A percentile compares a stretch with the other conserved stretches of the same genome.
Evolutionary conservation across 2,888 invertebrate species (phyloP).

Genomic region (Fissipunctia ypsillon): DNA sequence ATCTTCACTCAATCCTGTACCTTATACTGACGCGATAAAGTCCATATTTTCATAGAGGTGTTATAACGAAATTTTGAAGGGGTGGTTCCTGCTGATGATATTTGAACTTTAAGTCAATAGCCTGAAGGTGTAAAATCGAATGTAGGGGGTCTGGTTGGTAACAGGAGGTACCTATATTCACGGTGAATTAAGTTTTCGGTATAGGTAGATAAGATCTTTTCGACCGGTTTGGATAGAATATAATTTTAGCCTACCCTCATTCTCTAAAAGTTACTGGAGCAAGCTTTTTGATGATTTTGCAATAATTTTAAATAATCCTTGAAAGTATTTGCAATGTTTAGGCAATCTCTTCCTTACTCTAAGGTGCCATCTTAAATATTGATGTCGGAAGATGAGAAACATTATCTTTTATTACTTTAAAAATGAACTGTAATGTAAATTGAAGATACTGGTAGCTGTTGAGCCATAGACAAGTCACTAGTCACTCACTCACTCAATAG

Average conservation of each 20-base stretch:
- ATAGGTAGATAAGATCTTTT: conserved; percentile 36
- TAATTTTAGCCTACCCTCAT: conserved; percentile 51
- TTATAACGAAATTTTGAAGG: conserved; percentile 15
- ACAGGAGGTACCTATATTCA: conserved; percentile 17
- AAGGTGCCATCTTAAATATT: neutral
- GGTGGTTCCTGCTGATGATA: conserved; percentile 17
- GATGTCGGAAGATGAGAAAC: neutral
- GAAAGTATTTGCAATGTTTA: conserved; percentile 3
- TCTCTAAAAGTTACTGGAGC: conserved; percentile 25
- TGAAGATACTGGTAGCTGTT: too few species aligned
- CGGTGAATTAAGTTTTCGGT: conserved; percentile 53
- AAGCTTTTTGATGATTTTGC: conserved; percentile 27
- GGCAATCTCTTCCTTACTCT: neutral
- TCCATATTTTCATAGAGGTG: conserved; percentile 41
- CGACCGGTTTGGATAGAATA: conserved; percentile 4
- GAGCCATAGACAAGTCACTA: too few species aligned
- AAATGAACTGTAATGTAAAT: too few species aligned
- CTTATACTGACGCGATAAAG: conserved; percentile 25
- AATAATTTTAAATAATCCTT: conserved; percentile 28
- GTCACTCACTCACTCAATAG: too few species aligned
- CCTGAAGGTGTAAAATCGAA: conserved; percentile 36
- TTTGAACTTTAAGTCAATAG: conserved; percentile 44
- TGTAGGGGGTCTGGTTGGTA: conserved; percentile 24
- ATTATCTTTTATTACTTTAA: too few species aligned
- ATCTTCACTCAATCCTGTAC: conserved; percentile 51